A percentile compares a stretch with the other conserved stretches of the same genome.
Evolutionary conservation across 2,888 invertebrate species (phyloP).

Genomic region (Agelastica alni): DNA sequence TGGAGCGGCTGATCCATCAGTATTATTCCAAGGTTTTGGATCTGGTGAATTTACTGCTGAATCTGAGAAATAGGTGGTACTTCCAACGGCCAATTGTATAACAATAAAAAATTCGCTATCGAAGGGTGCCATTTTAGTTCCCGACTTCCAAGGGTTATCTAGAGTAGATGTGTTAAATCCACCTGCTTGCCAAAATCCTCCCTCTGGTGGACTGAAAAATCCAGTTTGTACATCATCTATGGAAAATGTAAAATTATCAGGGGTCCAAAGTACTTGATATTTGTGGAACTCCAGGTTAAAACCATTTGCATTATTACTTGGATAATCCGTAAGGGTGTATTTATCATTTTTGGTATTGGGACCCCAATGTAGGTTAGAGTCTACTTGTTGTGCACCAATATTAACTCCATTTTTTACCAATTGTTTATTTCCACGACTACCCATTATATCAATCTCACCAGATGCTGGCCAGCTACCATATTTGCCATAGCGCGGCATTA

Average conservation of each 20-base stretch:
- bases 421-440: conserved; percentile 67
- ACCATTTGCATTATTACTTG: conserved; percentile 50
- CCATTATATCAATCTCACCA: conserved; percentile 73
- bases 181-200: conserved; percentile 69
- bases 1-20: conserved; percentile 50
- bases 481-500: conserved; percentile 66
- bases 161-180: conserved; percentile 59
- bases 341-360: background rate
- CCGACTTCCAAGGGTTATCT: conserved; percentile 62
- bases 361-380: background rate
- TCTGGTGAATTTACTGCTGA: conserved; percentile 57
- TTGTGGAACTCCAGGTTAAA: conserved; percentile 64
- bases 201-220: conserved; percentile 58
- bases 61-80: conserved; percentile 70
- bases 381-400: background rate
- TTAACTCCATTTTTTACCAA: conserved; percentile 19
- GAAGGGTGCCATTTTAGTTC: conserved; percentile 66
- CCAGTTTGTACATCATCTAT: conserved; percentile 62
- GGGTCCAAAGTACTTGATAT: conserved; percentile 71
- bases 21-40: conserved; percentile 66
- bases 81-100: conserved; percentile 61
- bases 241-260: conserved; percentile 59
- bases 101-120: conserved; percentile 70
- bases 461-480: conserved; percentile 74
- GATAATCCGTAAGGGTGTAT: conserved; percentile 57